Evolutionary conservation across 92 coral and sea anemone genomes (phyloP).

Genomic region (Heteractis magnifica): DNA sequence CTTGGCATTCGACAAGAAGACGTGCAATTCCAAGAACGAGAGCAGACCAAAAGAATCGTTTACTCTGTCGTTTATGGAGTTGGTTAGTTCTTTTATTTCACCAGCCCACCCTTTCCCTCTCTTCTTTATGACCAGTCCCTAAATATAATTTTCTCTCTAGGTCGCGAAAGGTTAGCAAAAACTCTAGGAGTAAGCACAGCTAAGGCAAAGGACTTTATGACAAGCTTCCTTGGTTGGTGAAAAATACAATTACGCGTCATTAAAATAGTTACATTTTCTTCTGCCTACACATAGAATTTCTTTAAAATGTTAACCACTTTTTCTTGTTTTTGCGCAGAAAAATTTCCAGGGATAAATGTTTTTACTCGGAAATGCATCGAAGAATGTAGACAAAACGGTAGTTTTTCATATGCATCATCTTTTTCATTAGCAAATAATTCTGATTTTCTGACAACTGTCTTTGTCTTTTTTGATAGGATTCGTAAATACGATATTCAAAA

Average conservation of each 20-base stretch:
- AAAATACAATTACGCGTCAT: background rate
- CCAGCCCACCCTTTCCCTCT: too few species aligned
- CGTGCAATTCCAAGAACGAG: slow-evolving; percentile 75
- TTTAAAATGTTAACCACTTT: background rate
- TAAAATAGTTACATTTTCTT: background rate
- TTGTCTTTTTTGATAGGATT: slow-evolving; percentile 39
- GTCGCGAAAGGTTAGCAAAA: slow-evolving; percentile 84
- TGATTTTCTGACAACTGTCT: background rate
- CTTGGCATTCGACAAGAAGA: slow-evolving; percentile 55
- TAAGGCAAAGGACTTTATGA: slow-evolving; percentile 84
- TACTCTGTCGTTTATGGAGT: slow-evolving; percentile 96
- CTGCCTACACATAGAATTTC: background rate
- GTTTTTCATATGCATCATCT: background rate
- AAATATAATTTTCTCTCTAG: slow-evolving; percentile 22
- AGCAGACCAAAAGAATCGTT: slow-evolving; percentile 84
- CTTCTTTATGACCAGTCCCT: background rate
- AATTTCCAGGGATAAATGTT: slow-evolving; percentile 70
- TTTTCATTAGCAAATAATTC: background rate
- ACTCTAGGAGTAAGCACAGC: slow-evolving; percentile 75
- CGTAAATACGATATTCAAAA: slow-evolving; percentile 66
- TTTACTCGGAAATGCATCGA: slow-evolving; percentile 73
- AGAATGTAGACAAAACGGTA: slow-evolving; percentile 68
- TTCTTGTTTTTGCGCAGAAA: slow-evolving; percentile 44
- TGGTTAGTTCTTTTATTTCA: slow-evolving; percentile 48
- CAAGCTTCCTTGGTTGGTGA: slow-evolving; percentile 76